Conservation (phyloP, 2,888 invertebrate species). For the Bombylius discolor region DNA sequence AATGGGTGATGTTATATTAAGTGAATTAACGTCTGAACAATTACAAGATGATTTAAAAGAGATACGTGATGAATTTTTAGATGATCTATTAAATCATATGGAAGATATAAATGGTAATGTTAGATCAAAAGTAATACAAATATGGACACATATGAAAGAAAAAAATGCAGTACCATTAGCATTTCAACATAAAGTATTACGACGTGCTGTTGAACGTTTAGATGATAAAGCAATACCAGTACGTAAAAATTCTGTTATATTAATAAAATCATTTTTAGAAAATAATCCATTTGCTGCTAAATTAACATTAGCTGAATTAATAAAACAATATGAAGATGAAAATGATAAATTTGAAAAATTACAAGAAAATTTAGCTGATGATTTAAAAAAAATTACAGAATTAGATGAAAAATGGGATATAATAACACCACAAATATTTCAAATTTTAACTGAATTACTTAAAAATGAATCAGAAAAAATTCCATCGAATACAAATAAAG, state of each 20-base stretch:
- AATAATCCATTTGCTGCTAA: constrained; percentile 77
- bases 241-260: constrained; percentile 58
- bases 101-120: constrained; percentile 76
- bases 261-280: constrained; percentile 55
- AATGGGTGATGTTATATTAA: constrained; percentile 63
- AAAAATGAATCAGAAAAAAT: neutral
- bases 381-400: constrained; percentile 41
- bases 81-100: constrained; percentile 67
- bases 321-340: constrained; percentile 43
- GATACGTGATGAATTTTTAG: constrained; percentile 66
- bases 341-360: constrained; percentile 32
- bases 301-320: constrained; percentile 42
- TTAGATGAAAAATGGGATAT: constrained; percentile 37
- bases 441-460: constrained; percentile 17
- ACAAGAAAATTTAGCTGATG: constrained; percentile 41
- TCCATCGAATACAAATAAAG: constrained; percentile 15
- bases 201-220: constrained; percentile 55
- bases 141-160: constrained; percentile 66
- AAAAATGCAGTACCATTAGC: constrained; percentile 66
- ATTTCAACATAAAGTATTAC: constrained; percentile 53
- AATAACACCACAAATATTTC: constrained; percentile 25
- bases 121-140: constrained; percentile 69
- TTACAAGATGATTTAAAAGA: constrained; percentile 52
- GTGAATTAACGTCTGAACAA: constrained; percentile 59
- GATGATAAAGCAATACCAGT: constrained; percentile 74